phyloP scores from a whole-genome alignment of 2,797 vertebrate genomes.

The Rhynchonycteris naso region DNA sequence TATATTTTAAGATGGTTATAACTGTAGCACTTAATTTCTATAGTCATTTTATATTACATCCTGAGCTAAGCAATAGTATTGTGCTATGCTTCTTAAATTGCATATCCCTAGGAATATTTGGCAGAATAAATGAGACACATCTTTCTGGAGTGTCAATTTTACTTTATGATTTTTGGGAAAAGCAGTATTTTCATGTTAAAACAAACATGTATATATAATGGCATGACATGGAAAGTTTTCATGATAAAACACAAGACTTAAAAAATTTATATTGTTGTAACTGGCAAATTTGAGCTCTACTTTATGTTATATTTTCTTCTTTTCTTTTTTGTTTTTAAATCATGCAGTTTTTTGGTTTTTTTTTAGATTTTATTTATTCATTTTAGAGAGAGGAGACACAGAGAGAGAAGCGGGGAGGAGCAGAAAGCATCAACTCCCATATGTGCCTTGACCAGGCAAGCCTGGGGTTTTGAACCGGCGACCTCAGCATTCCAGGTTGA shows the following conservation, averaged over 20 bases:
- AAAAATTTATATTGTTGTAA: neutral
- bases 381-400: too few species aligned
- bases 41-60: slow-evolving; percentile 36
- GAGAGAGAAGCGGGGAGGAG: too few species aligned
- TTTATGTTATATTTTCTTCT: neutral
- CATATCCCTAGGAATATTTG: neutral
- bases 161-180: neutral
- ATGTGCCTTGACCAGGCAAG: too few species aligned
- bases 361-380: too few species aligned
- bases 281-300: neutral
- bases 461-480: too few species aligned
- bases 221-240: neutral
- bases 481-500: too few species aligned
- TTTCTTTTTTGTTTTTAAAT: too few species aligned
- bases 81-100: neutral
- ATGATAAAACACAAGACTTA: slow-evolving; percentile 14
- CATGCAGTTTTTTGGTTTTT: too few species aligned
- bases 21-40: neutral
- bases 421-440: too few species aligned
- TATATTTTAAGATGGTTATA: slow-evolving; percentile 40
- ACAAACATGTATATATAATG: neutral
- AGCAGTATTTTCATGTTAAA: slow-evolving; percentile 50
- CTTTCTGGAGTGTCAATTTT: slow-evolving; percentile 51
- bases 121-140: neutral
- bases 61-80: slow-evolving; percentile 23